These are phyloP conservation scores for Phasianus colchicus DNA, from an alignment of 2,113 vertebrate species.

Conservation along the genomic window DNA sequence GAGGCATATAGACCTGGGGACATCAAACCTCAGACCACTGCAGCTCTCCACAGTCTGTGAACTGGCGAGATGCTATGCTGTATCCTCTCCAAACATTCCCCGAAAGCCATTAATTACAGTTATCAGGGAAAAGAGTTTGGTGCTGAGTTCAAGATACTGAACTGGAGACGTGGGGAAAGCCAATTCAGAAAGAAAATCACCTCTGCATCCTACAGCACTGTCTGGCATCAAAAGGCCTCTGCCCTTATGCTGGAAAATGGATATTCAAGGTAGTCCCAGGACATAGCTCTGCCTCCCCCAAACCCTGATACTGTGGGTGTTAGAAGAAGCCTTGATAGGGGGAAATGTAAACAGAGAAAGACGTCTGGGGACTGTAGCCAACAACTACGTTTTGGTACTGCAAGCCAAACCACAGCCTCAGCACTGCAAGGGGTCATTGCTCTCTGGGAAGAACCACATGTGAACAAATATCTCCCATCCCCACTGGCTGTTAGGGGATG, in stretches of 20 bases:
- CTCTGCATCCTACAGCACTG: background rate
- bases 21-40: background rate
- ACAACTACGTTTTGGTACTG: background rate
- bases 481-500: background rate
- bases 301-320: background rate
- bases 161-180: background rate
- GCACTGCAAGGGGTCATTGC: background rate
- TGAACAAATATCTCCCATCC: background rate
- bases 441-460: background rate
- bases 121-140: constrained; percentile 15
- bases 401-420: rapidly evolving
- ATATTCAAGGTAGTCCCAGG: constrained; percentile 14
- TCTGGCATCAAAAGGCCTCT: background rate
- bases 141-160: constrained; percentile 22
- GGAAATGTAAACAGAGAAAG: constrained; percentile 49
- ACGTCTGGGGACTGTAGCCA: constrained; percentile 36
- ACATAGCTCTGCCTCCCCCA: background rate
- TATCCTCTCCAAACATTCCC: background rate
- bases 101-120: constrained; percentile 31
- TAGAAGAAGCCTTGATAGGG: constrained; percentile 40
- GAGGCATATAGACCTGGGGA: background rate
- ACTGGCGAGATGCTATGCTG: background rate
- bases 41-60: background rate
- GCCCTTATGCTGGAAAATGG: constrained; percentile 5
- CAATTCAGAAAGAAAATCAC: background rate